phyloP scores from a whole-genome alignment of 2,113 vertebrate species.

The Tragelaphus scriptus region DNA sequence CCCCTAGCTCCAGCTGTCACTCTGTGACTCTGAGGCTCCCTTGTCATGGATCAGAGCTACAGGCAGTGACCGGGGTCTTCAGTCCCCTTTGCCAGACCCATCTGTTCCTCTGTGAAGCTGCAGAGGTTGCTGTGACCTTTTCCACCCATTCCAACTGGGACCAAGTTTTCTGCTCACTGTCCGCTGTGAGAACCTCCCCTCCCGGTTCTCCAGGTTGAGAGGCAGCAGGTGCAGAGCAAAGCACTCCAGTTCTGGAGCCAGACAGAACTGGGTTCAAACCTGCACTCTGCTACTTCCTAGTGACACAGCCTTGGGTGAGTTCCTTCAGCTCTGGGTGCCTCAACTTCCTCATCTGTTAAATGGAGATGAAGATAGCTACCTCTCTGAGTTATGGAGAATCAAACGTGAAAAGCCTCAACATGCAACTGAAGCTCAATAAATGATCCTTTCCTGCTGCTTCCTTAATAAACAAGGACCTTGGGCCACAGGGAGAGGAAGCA shows the following conservation, averaged over 20 bases:
- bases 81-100: not conserved
- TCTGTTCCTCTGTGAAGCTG: not conserved
- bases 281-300: not conserved
- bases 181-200: not conserved
- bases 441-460: constrained; percentile 19
- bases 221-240: not conserved
- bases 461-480: not conserved
- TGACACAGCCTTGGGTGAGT: not conserved
- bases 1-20: not conserved
- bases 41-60: not conserved
- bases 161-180: not conserved
- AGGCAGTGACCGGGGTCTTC: not conserved
- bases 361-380: not conserved
- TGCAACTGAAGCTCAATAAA: not conserved
- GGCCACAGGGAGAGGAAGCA: not conserved
- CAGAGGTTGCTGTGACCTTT: not conserved
- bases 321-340: not conserved
- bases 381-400: not conserved
- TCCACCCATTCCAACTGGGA: not conserved
- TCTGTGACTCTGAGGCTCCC: not conserved
- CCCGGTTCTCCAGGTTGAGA: not conserved
- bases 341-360: not conserved
- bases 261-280: not conserved
- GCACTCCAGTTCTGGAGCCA: not conserved
- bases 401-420: constrained; percentile 1